These are phyloP conservation scores for Eidolon helvum DNA, from an alignment of 2,113 vertebrate genomes.

Conservation along the genomic window DNA sequence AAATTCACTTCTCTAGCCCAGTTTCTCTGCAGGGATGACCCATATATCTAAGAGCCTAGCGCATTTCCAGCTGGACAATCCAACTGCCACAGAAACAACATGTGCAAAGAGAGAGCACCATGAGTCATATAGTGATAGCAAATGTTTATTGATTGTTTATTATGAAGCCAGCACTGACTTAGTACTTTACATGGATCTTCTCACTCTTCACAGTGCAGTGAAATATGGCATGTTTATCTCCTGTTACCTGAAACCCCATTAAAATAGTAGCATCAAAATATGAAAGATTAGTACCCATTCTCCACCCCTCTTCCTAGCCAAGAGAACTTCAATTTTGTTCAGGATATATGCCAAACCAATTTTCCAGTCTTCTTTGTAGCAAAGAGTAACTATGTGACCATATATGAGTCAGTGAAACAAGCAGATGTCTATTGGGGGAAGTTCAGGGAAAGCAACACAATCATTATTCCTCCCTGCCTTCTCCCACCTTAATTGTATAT, in stretches of 20 bases:
- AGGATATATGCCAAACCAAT: not conserved
- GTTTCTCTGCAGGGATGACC: not conserved
- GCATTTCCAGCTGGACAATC: not conserved
- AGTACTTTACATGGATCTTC: not conserved
- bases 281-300: not conserved
- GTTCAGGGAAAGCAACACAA: not conserved
- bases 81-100: not conserved
- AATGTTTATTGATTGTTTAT: not conserved
- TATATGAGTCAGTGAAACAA: not conserved
- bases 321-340: not conserved
- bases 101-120: not conserved
- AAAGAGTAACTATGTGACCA: not conserved
- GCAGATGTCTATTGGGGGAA: not conserved
- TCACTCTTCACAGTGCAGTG: slow-evolving; percentile 21
- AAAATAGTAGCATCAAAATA: not conserved
- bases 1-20: not conserved
- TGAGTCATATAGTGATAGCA: not conserved
- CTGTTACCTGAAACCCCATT: not conserved
- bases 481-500: not conserved
- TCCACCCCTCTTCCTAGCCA: not conserved
- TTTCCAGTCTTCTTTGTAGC: not conserved
- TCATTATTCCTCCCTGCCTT: not conserved
- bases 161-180: not conserved
- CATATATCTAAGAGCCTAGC: not conserved
- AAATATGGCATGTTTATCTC: not conserved